These are phyloP conservation scores for Macrophya annulata DNA, from an alignment of 2,888 invertebrate species.

Conservation along the genomic window DNA sequence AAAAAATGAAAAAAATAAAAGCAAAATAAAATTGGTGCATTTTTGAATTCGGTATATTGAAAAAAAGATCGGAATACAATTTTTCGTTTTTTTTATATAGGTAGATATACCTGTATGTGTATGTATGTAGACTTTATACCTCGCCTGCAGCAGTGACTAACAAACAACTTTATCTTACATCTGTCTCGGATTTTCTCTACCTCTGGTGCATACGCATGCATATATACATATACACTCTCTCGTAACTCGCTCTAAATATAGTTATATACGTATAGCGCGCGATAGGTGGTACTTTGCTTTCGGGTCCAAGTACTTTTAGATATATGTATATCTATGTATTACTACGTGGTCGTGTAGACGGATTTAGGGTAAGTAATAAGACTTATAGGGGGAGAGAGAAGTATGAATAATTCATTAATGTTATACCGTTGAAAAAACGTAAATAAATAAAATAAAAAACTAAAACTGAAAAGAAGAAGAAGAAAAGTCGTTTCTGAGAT, in stretches of 20 bases:
- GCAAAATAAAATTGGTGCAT: too few species aligned
- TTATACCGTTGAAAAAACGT: background rate
- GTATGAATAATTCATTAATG: background rate
- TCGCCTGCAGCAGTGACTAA: background rate
- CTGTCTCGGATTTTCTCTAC: constrained; percentile 30
- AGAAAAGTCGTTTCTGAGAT: background rate
- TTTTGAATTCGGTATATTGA: too few species aligned
- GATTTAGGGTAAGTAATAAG: constrained; percentile 11
- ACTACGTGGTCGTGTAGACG: background rate
- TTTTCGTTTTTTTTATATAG: background rate
- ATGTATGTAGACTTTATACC: background rate
- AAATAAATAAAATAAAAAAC: background rate
- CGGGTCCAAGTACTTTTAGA: background rate
- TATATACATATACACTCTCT: background rate
- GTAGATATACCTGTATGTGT: background rate
- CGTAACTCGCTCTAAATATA: constrained; percentile 16
- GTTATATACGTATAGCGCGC: background rate
- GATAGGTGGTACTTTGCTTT: background rate
- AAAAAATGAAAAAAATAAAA: too few species aligned
- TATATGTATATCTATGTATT: background rate
- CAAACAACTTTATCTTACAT: constrained; percentile 8
- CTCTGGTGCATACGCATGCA: background rate
- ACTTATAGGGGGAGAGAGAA: background rate
- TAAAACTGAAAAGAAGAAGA: background rate
- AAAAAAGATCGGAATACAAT: too few species aligned